Evolutionary conservation across 2,113 vertebrate species (phyloP).

Genomic region (Hiodon alosoides): DNA sequence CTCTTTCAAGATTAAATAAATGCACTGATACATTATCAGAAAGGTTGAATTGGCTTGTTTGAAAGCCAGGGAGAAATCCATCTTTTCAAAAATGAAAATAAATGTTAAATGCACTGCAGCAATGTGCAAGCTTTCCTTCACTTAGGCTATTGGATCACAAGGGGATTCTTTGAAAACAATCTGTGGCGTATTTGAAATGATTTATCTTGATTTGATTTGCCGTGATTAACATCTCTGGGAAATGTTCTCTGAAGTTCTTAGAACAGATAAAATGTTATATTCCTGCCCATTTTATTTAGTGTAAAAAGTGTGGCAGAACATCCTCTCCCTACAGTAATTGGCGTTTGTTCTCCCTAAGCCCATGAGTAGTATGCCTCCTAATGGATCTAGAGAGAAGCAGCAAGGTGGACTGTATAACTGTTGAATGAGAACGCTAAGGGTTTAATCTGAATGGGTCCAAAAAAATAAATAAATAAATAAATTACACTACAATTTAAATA

Average conservation of each 20-base stretch:
- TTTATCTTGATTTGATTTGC: conserved; percentile 64
- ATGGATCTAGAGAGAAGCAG: conserved; percentile 33
- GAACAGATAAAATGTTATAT: conserved; percentile 49
- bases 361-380: conserved; percentile 47
- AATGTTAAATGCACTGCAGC: conserved; percentile 46
- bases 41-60: conserved; percentile 54
- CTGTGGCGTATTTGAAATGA: conserved; percentile 47
- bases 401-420: background rate
- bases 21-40: conserved; percentile 64
- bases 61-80: conserved; percentile 49
- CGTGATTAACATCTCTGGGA: conserved; percentile 61
- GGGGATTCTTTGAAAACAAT: conserved; percentile 42
- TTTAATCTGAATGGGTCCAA: background rate
- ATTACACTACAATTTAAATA: background rate
- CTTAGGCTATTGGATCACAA: conserved; percentile 23
- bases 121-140: conserved; percentile 18
- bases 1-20: conserved; percentile 67
- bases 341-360: conserved; percentile 36
- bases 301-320: conserved; percentile 15
- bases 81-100: conserved; percentile 58
- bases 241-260: conserved; percentile 59
- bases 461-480: background rate
- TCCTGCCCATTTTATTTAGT: conserved; percentile 27
- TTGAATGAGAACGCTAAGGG: background rate
- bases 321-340: conserved; percentile 23